Percentiles rank a stretch among this genome's conserved stretches.
phyloP scores from a whole-genome alignment of 2,113 vertebrate genomes.

The Megaceryle torquata region DNA sequence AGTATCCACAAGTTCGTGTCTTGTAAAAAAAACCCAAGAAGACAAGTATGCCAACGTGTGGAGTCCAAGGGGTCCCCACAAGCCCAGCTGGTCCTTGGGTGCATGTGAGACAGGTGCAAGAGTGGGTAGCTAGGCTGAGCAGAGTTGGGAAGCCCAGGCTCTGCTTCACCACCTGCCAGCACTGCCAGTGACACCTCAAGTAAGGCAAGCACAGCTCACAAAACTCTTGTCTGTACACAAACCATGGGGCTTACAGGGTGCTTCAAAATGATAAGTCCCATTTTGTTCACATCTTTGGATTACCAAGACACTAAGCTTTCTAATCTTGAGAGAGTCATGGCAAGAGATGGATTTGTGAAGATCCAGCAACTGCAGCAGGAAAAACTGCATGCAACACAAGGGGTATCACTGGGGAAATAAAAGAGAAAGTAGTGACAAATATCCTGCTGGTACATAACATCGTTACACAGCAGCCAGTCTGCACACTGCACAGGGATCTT shows the following conservation, averaged over 20 bases:
- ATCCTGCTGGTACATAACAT: background rate
- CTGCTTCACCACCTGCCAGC: background rate
- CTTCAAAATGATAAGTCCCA: background rate
- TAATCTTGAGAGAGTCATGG: background rate
- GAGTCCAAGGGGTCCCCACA: background rate
- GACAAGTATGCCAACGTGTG: background rate
- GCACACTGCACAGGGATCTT: background rate
- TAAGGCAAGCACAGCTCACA: background rate
- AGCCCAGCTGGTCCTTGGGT: background rate
- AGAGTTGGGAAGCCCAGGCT: background rate
- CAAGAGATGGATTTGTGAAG: background rate
- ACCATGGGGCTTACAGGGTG: background rate
- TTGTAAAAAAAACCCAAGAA: background rate
- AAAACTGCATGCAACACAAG: fast-evolving
- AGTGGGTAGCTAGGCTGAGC: background rate
- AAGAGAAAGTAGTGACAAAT: background rate
- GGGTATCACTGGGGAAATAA: background rate
- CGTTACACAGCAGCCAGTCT: background rate
- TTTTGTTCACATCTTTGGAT: background rate
- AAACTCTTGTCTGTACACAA: background rate
- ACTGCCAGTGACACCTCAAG: fast-evolving
- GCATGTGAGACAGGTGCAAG: fast-evolving
- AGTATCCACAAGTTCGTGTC: background rate
- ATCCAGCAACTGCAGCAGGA: background rate
- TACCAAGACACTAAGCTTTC: background rate